Evolutionary conservation across 2,797 vertebrate genomes (phyloP).

Genomic region (Pampus argenteus): DNA sequence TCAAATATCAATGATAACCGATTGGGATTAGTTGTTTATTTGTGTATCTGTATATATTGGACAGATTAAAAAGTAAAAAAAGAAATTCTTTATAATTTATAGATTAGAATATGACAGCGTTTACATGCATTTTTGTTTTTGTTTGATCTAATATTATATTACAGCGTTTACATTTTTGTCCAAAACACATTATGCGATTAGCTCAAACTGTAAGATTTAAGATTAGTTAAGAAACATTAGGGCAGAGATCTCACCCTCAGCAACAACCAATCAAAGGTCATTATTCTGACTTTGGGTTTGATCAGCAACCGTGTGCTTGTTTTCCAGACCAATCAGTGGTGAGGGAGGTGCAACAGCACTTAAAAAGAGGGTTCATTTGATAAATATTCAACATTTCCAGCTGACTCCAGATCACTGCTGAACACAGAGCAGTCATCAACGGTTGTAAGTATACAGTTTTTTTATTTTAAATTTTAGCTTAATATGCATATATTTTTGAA

Average conservation of each 20-base stretch:
- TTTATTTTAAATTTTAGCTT: not conserved
- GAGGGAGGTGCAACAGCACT: constrained; percentile 77
- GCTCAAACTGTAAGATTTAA: not conserved
- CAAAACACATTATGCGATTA: not conserved
- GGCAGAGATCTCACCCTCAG: constrained; percentile 1
- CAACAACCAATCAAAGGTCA: constrained; percentile 65
- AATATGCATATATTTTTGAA: not conserved
- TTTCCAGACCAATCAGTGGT: constrained; percentile 79
- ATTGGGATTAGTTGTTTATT: constrained; percentile 28
- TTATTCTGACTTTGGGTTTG: constrained; percentile 44
- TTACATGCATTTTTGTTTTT: constrained; percentile 1
- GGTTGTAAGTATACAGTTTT: constrained; percentile 58
- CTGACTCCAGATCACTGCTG: constrained; percentile 41
- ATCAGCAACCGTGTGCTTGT: constrained; percentile 55
- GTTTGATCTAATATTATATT: not conserved
- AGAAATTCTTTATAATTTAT: not conserved
- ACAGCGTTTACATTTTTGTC: not conserved
- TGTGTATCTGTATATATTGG: constrained; percentile 17
- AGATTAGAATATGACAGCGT: constrained; percentile 8
- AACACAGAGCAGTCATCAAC: constrained; percentile 24
- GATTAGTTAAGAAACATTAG: not conserved
- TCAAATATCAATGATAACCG: constrained; percentile 25
- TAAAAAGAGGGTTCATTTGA: constrained; percentile 64
- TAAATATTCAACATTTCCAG: constrained; percentile 70
- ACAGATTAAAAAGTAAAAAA: constrained; percentile 15